Conservation (phyloP, 2,113 vertebrate genomes). For the Brachyhypopomus gauderio region DNA sequence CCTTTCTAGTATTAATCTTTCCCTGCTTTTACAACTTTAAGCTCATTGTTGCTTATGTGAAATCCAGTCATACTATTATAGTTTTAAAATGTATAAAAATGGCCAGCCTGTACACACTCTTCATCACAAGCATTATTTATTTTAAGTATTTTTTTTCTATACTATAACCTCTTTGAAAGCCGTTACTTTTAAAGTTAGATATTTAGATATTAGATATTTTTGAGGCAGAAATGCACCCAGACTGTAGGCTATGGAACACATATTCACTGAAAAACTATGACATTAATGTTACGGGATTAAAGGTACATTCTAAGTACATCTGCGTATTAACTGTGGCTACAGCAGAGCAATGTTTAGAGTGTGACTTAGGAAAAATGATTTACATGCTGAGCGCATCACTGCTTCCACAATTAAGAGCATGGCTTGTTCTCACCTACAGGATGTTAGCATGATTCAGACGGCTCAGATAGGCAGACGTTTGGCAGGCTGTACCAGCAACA, state of each 20-base stretch:
- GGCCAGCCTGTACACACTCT: no score
- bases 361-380: not conserved
- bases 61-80: not conserved
- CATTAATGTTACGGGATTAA: not conserved
- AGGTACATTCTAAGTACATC: not conserved
- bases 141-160: not conserved
- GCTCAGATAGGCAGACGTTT: constrained; percentile 78
- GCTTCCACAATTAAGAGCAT: not conserved
- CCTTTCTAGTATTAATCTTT: not conserved
- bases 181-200: not conserved
- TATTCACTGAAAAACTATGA: no score
- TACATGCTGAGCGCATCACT: no score
- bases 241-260: not conserved
- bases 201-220: not conserved
- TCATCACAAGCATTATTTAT: not conserved
- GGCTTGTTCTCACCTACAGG: no score
- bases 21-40: not conserved
- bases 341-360: not conserved
- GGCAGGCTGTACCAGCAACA: constrained; percentile 81
- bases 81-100: no score
- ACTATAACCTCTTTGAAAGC: not conserved
- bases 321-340: not conserved
- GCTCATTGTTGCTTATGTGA: not conserved
- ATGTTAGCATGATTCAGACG: constrained; percentile 67
- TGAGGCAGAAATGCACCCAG: constrained; percentile 7